A percentile compares a stretch with the other conserved stretches of the same genome.
Conservation (phyloP, 2,113 vertebrate species). For the Ctenomys sociabilis region DNA sequence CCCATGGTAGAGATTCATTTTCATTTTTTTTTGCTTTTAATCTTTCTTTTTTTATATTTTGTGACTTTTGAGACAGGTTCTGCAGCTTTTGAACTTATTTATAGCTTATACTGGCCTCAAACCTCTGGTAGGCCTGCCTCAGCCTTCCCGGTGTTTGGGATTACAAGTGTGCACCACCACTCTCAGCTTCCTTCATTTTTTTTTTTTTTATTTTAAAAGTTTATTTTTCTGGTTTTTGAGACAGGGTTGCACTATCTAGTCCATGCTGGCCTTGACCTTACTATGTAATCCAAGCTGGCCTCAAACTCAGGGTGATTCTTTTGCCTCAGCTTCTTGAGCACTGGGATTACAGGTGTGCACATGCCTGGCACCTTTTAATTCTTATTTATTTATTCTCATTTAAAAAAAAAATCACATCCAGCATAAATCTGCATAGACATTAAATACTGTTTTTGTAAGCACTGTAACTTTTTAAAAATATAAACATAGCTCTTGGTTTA, state of each 20-base stretch:
- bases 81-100: neutral
- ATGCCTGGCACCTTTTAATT: neutral
- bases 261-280: neutral
- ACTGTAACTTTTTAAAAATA: neutral
- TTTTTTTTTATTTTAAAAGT: neutral
- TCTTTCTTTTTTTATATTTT: neutral
- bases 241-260: neutral
- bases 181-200: neutral
- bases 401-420: neutral
- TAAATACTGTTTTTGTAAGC: neutral
- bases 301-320: neutral
- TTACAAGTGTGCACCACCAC: neutral
- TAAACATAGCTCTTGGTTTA: neutral
- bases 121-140: neutral
- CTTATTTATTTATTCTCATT: neutral
- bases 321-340: neutral
- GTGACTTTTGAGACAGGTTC: neutral
- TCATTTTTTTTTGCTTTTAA: neutral
- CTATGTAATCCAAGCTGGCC: neutral
- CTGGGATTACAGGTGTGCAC: neutral
- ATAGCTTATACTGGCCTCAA: neutral
- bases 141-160: neutral
- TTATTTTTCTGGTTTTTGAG: neutral
- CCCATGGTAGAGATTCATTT: slow-evolving; percentile 18
- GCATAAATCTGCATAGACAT: neutral